phyloP scores from a whole-genome alignment of 1,140 invertebrate species.

The Chlorops oryzae region DNA sequence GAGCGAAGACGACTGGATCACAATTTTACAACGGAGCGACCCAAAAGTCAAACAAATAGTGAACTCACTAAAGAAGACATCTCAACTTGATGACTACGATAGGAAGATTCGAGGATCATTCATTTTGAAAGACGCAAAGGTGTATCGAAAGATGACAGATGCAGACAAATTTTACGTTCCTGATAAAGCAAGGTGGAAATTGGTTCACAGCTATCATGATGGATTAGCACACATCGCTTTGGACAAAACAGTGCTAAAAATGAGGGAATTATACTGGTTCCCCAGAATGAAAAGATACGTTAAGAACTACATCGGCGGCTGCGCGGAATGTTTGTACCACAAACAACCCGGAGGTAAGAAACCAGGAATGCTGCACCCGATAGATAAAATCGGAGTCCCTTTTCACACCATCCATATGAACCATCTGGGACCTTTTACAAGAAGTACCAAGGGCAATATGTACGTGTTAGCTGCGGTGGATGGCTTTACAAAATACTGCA shows the following conservation, averaged over 20 bases:
- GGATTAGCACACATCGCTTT: background rate
- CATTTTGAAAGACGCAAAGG: background rate
- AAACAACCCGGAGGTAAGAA: too few relatives aligned
- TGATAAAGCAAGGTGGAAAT: background rate
- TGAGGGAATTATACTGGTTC: conserved; percentile 20
- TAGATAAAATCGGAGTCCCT: too few relatives aligned
- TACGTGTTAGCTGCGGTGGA: background rate
- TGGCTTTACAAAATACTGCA: conserved; percentile 17
- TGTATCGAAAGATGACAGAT: background rate
- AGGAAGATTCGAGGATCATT: background rate
- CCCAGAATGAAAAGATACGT: too few relatives aligned
- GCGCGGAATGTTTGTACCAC: conserved; percentile 1
- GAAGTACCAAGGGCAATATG: conserved; percentile 5
- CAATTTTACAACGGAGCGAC: background rate
- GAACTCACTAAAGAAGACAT: background rate
- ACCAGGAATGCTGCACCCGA: too few relatives aligned
- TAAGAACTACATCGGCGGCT: background rate
- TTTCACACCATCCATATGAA: too few relatives aligned
- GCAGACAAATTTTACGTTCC: background rate
- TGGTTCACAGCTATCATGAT: background rate
- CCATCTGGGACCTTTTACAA: too few relatives aligned
- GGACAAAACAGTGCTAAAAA: background rate
- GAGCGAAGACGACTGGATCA: background rate
- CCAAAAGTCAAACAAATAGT: background rate
- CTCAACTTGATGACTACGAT: background rate